Percentiles rank a stretch among this genome's conserved stretches.
phyloP scores from a whole-genome alignment of 2,113 vertebrate genomes.

The Protobothrops mucrosquamatus region DNA sequence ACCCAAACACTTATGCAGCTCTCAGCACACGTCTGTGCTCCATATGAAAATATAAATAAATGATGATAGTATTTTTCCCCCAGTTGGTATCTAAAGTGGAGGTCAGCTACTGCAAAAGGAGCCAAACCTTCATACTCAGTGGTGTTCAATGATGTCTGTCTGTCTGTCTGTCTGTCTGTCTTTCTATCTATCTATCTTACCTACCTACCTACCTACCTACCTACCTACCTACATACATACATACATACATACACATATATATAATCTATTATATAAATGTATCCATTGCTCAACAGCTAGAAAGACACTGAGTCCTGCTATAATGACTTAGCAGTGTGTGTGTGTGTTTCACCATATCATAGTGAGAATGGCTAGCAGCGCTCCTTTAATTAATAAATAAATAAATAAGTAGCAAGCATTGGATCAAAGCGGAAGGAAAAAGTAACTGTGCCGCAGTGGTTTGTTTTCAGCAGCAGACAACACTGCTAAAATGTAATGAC shows the following conservation, averaged over 20 bases:
- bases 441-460: neutral
- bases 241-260: no score
- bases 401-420: neutral
- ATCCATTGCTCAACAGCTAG: constrained; percentile 34
- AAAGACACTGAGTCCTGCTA: neutral
- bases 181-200: no score
- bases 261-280: constrained; percentile 8
- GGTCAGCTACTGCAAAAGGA: constrained; percentile 44
- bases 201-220: no score
- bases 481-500: neutral
- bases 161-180: no score
- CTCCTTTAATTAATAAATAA: no score
- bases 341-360: no score
- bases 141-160: no score
- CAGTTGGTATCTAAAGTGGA: constrained; percentile 41
- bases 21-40: neutral
- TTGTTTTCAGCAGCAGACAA: neutral
- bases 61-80: fast-evolving
- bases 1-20: neutral
- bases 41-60: neutral
- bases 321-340: no score
- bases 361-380: no score
- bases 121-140: constrained; percentile 15
- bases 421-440: neutral
- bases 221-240: no score